These are phyloP conservation scores for Pelobates fuscus DNA, from an alignment of 2,113 vertebrate genomes.

Conservation along the genomic window DNA sequence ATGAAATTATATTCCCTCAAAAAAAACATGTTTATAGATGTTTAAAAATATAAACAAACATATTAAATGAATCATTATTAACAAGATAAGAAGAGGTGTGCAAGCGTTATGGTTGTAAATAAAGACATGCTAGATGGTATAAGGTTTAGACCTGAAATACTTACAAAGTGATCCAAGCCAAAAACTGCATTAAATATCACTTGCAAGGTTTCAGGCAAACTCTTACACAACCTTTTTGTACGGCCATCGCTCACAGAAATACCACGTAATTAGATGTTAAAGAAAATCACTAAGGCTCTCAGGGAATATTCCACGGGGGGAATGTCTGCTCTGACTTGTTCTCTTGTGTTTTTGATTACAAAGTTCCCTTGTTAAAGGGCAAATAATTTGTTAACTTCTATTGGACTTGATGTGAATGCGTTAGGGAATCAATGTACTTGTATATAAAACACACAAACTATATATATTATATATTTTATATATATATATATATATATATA, in stretches of 20 bases:
- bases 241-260: slow-evolving; percentile 23
- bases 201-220: slow-evolving; percentile 17
- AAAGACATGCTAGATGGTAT: neutral
- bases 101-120: too few relatives aligned
- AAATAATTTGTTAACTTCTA: slow-evolving; percentile 24
- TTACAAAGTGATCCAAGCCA: neutral
- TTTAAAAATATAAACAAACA: too few relatives aligned
- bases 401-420: neutral
- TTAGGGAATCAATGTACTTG: neutral
- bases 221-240: slow-evolving; percentile 6
- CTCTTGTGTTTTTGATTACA: slow-evolving; percentile 22
- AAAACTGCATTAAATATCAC: slow-evolving; percentile 18
- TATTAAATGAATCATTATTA: too few relatives aligned
- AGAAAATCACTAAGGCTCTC: slow-evolving; percentile 19
- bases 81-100: too few relatives aligned
- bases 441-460: too few relatives aligned
- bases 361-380: slow-evolving; percentile 26
- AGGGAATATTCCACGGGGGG: slow-evolving; percentile 2
- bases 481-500: too few relatives aligned
- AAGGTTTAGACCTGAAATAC: neutral
- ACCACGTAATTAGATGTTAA: slow-evolving; percentile 24
- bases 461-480: neutral
- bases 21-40: too few relatives aligned
- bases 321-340: slow-evolving; percentile 22
- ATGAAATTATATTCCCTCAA: too few relatives aligned